Conservation (phyloP, 2,797 vertebrate genomes). For the Vespertilio murinus region DNA sequence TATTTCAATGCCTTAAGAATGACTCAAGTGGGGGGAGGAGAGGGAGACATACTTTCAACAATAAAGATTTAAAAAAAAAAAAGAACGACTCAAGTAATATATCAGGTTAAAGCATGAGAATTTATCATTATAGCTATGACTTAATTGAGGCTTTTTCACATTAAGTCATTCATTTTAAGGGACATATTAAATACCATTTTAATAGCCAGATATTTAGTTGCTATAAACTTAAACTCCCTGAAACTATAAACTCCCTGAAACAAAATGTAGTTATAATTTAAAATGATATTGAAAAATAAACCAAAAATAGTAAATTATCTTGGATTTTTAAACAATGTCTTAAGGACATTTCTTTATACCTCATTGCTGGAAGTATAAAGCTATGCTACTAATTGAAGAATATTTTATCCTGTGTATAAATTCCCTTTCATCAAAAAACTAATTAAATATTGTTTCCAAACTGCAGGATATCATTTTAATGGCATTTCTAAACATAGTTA, state of each 20-base stretch:
- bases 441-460: constrained; percentile 54
- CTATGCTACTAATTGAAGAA: constrained; percentile 17
- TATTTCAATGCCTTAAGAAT: background rate
- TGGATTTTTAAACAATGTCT: constrained; percentile 17
- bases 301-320: background rate
- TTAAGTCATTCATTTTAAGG: background rate
- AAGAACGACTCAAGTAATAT: background rate
- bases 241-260: constrained; percentile 9
- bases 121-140: background rate
- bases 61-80: background rate
- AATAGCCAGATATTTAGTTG: background rate
- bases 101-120: background rate
- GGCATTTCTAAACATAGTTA: constrained; percentile 42
- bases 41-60: too few species aligned
- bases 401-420: constrained; percentile 29
- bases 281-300: constrained; percentile 26
- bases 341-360: background rate
- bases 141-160: constrained; percentile 5
- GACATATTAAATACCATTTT: background rate
- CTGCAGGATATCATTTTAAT: constrained; percentile 35
- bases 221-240: background rate
- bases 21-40: background rate
- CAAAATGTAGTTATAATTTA: constrained; percentile 11
- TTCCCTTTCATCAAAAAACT: constrained; percentile 52
- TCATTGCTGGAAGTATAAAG: background rate